Evolutionary conservation across 2,797 vertebrate genomes (phyloP).

Genomic region (Nyctibius grandis): DNA sequence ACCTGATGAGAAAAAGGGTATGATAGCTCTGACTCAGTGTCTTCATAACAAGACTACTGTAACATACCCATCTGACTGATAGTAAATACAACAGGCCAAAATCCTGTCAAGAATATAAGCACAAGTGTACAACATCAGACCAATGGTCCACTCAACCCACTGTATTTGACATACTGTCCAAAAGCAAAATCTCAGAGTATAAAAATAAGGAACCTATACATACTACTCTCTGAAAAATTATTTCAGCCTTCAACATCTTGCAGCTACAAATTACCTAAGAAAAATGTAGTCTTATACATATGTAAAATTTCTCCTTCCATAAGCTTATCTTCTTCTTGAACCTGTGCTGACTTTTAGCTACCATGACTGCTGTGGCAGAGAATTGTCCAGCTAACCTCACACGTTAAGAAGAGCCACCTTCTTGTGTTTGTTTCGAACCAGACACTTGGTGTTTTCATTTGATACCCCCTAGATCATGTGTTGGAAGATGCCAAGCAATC

Average conservation of each 20-base stretch:
- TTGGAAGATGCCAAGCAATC: background rate
- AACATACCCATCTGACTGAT: background rate
- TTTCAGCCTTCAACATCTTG: background rate
- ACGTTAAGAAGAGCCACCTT: background rate
- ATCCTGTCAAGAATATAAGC: background rate
- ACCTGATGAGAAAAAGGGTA: background rate
- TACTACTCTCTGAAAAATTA: background rate
- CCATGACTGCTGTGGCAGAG: background rate
- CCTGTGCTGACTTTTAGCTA: background rate
- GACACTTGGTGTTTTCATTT: background rate
- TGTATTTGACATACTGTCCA: background rate
- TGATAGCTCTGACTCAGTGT: background rate
- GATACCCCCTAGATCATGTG: background rate
- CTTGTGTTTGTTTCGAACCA: background rate
- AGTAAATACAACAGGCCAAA: background rate
- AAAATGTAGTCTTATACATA: background rate
- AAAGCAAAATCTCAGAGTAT: background rate
- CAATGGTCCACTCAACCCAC: background rate
- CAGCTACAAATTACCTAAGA: background rate
- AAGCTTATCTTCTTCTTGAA: background rate
- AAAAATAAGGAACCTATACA: background rate
- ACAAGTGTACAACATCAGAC: background rate
- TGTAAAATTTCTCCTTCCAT: background rate
- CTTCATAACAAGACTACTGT: background rate
- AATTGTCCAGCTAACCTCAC: background rate